Base-by-base conservation (phyloP, 2,888 invertebrate species). In the Xanthia togata region DNA sequence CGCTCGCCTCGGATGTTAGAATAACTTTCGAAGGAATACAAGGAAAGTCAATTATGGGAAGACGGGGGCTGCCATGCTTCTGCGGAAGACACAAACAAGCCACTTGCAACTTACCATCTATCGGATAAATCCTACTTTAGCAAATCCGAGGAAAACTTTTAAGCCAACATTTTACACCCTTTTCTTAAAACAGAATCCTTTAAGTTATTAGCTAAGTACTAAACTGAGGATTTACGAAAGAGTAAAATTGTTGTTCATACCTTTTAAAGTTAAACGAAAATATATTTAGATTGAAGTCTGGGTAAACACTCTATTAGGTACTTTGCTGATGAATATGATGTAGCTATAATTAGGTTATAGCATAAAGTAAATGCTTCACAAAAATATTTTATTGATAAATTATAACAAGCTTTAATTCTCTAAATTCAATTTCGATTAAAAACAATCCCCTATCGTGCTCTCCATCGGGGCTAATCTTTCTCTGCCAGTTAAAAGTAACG, bases 1-100 rank as follows among this genome's bases (percentile, higher is more conserved):
- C 78, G 59, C 62, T 77, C 79, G 83, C 76, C 78, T 81, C 73
- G 82, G 70, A 81, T 84, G 78, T 87, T 82, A 72, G 81, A 87
- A 85, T 84, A 82, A 88, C 88, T 84, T 86, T 87, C 88, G 87
- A 85, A 85, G 87, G 85, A 89, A 91, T 91, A 92, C 92, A 92
- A 82, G 91, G 83, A 89, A 92, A 91, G 88, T 92, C 92, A 92
- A 92, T 92, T 92, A 92, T 90, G 80, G 86, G 82, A 81, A 87
- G 88, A 82, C 81, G 85, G 78, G 70, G 83, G 14, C 82, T 81
- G 65, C 79, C 38, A 77, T 80, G 60, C 70, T 77, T 38, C 70
- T 70, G 44, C 59, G 72, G 76, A 70, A 82, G 79, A 73, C 76
- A 81, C 84, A 78, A 87, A 88, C 82, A 86, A 79, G 71, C 76